phyloP scores from a whole-genome alignment of 1,140 invertebrate species.

The Orchesella cincta region DNA sequence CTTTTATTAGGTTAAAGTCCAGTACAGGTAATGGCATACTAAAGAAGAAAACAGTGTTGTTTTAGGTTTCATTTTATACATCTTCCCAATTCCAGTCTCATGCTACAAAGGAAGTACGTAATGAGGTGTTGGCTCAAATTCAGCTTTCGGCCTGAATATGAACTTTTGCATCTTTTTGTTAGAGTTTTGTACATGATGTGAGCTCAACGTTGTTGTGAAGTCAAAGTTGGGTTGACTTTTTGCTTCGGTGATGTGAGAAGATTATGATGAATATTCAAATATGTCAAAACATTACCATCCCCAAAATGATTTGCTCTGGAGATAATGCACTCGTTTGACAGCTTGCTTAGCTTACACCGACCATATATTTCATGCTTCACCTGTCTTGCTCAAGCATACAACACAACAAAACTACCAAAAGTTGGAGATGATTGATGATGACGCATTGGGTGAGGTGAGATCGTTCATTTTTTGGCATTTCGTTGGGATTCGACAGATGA shows the following conservation, averaged over 20 bases:
- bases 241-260: neutral
- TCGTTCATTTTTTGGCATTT: neutral
- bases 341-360: neutral
- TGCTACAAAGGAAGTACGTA: too few relatives aligned
- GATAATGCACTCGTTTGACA: neutral
- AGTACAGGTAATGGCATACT: too few relatives aligned
- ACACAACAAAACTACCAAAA: neutral
- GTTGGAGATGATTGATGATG: constrained; percentile 5
- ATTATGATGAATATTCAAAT: constrained; percentile 23
- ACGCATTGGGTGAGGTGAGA: constrained; percentile 6
- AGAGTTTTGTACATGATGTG: too few relatives aligned
- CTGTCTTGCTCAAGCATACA: neutral
- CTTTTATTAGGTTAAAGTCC: too few relatives aligned
- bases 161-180: too few relatives aligned
- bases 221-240: constrained; percentile 17
- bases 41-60: too few relatives aligned
- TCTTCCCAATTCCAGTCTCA: too few relatives aligned
- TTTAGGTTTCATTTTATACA: too few relatives aligned
- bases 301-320: neutral
- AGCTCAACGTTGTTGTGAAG: too few relatives aligned
- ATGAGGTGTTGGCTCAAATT: too few relatives aligned
- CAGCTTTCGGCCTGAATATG: too few relatives aligned
- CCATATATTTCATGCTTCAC: constrained; percentile 16
- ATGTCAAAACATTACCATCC: constrained; percentile 22
- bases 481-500: too few relatives aligned